phyloP scores from a whole-genome alignment of 2,113 vertebrate species.

The Orthonyx spaldingii region DNA sequence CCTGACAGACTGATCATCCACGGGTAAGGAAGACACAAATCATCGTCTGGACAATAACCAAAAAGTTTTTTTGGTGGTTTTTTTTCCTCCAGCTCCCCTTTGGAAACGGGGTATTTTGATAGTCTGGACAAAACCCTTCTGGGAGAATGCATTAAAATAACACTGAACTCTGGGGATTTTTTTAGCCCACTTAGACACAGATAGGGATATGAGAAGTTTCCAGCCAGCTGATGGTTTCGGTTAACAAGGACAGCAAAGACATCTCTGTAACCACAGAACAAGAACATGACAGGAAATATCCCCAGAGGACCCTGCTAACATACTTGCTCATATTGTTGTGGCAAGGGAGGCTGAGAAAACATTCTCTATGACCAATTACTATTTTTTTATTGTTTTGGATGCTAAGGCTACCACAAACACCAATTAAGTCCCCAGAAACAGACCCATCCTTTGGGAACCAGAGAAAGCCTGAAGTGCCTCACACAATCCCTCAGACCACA shows the following conservation, averaged over 20 bases:
- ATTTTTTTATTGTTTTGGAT: not conserved
- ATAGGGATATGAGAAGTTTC: not conserved
- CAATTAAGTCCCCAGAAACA: conserved; percentile 20
- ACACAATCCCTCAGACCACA: not conserved
- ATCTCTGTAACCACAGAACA: conserved; percentile 3
- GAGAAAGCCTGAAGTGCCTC: not conserved
- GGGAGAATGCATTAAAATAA: conserved; percentile 10
- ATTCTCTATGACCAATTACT: not conserved
- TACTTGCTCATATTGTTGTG: not conserved
- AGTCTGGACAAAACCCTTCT: conserved; percentile 3
- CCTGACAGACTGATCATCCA: not conserved
- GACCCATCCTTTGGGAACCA: not conserved
- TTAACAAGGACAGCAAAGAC: not conserved
- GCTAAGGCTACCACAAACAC: not conserved
- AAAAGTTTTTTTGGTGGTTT: not conserved
- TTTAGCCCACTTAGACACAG: not conserved
- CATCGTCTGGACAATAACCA: not conserved
- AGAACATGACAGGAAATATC: conserved; percentile 23
- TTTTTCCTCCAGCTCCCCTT: not conserved
- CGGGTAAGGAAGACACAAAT: not conserved
- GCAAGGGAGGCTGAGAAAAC: conserved; percentile 4
- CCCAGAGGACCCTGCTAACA: conserved; percentile 15
- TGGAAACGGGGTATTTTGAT: not conserved
- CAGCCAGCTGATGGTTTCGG: not conserved
- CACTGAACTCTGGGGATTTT: not conserved